phyloP scores from a whole-genome alignment of 37 sponge, comb jelly and placozoan species.

The Mnemiopsis leidyi region DNA sequence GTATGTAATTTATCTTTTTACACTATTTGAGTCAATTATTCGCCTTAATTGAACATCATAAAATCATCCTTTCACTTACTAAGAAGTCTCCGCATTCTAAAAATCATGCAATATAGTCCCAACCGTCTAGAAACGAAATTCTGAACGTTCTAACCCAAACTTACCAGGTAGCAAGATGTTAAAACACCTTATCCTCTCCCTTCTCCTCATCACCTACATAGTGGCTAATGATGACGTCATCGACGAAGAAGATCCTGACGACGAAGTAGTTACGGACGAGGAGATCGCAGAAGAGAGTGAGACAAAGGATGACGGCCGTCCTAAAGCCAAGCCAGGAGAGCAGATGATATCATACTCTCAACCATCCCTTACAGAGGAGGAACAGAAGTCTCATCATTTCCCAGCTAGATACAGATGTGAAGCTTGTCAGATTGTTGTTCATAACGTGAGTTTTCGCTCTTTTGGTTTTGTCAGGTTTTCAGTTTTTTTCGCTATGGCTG shows the following conservation, averaged over 20 bases:
- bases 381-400: conserved; percentile 33
- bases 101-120: too few relatives aligned
- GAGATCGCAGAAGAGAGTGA: background rate
- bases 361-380: conserved; percentile 26
- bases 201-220: background rate
- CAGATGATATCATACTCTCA: background rate
- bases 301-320: background rate
- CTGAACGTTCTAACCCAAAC: too few relatives aligned
- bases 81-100: too few relatives aligned
- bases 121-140: too few relatives aligned
- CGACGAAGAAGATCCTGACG: background rate
- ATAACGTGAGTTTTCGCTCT: conserved; percentile 18
- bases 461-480: background rate
- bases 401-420: conserved; percentile 27
- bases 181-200: background rate
- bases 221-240: background rate
- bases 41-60: too few relatives aligned
- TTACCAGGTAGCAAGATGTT: conserved; percentile 13
- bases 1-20: too few relatives aligned
- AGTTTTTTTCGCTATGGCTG: too few relatives aligned
- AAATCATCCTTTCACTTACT: too few relatives aligned
- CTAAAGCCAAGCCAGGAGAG: background rate
- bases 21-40: too few relatives aligned
- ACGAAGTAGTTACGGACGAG: background rate
- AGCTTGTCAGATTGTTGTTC: conserved; percentile 49